Evolutionary conservation across 2,888 invertebrate genomes (phyloP), one percentile per base, ranked within the genome.

Genomic region (Caenorhabditis sinica): DNA sequence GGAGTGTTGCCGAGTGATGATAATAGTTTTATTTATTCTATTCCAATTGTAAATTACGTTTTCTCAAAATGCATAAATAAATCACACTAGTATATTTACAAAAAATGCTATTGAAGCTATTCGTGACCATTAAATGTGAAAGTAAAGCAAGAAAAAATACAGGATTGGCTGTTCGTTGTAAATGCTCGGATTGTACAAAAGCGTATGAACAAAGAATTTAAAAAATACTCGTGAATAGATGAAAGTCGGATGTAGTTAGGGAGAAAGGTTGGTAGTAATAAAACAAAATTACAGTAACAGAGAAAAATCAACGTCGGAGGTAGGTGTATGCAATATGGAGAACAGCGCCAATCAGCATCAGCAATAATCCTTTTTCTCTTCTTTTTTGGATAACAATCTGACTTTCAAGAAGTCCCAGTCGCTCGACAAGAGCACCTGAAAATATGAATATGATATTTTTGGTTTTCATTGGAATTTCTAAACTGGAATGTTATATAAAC

Each of bases 21-120:
- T 49, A 56, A 28, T 40, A 58, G n/a, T n/a, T n/a, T 71, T 49
- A 53, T 51, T 43, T 45, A 36, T 30, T 36, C 20, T 60, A 65
- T 17, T 28, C 13, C 17, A 45, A 45, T 45, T 74, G 49, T 72
- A 68, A 45, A 81, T 68, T 53, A 20, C 49, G 36, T 82, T 82
- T 49, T 82, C 82, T 76, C 82, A 77, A 76, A 40, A 43, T n/a
- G 82, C 82, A 82, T 82, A 82, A 82, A 82, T 82, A 81, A 73
- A 51, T 36, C 33, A 65, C 43, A 65, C 61, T 72, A 66, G 28
- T 61, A 69, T 69, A 33, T 69, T 40, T 40, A 40, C 40, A 40
- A 69, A 77, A 68, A 36, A 25, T 25, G 25, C 51, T 56, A 56
- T 28, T 15, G 20, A 25, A 43, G 49, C 8, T 40, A 23, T 9